Base-by-base conservation (phyloP, 2,797 vertebrate genomes). In the Amphiprion clarkii region DNA sequence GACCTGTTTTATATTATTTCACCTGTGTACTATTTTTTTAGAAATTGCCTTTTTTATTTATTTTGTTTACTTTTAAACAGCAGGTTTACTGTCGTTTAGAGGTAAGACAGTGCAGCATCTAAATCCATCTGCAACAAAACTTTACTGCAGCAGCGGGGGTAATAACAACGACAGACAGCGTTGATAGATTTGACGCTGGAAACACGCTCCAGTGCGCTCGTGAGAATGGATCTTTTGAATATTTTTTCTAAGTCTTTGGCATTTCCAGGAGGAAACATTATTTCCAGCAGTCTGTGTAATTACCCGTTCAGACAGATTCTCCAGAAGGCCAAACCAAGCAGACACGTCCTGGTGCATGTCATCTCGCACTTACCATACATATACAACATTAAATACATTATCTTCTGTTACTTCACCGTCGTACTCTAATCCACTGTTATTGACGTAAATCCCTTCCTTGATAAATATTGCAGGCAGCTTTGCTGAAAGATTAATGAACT, bases 391-490 rank as follows among this genome's bases (percentile, higher is more conserved):
- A 80, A 83, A 70, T 66, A 60, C 74, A 71, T 85, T 77, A 76
- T 75, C 81, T 59, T 49, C 63, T 66, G n/a, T 81, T 72, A 29
- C 84, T 71, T 54, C 68, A n/a, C 71, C 56, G 10, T 67, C 27
- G 11, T 17, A 9, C 60, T 55, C 63, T 86, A 85, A 88, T 86
- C 82, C 85, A 74, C 82, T 42, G 67, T 70, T 83, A 88, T 85
- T 74, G 67, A 77, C 83, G 57, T 74, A 74, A 89, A 89, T 88
- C 84, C 77, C 71, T 71, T 81, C 82, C 76, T 82, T 80, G 85
- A 89, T 90, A 88, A 93, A 92, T 90, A 89, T 89, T 89, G 70
- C 88, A 90, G 67, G 69, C 78, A 1, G 78, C 78, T 79, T 76
- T 27, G 74, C 81, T 90, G 78, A 88, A 89, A 90, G 84, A 90